phyloP scores from a whole-genome alignment of 2,797 vertebrate species.

The Lagorchestes hirsutus region DNA sequence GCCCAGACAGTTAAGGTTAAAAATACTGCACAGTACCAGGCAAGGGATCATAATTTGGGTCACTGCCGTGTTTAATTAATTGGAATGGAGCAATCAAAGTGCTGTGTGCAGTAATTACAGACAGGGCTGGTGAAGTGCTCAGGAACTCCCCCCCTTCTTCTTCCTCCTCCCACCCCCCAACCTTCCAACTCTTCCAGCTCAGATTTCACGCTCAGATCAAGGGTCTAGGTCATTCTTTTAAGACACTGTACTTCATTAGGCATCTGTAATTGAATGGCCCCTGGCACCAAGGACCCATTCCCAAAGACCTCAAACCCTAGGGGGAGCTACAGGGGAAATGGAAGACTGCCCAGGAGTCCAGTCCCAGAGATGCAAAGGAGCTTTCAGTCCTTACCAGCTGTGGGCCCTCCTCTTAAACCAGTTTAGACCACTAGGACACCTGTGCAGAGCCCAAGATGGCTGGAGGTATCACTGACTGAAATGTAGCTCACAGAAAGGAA shows the following conservation, averaged over 20 bases:
- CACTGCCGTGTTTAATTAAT: slow-evolving; percentile 90
- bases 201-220: slow-evolving; percentile 70
- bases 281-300: neutral
- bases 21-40: slow-evolving; percentile 85
- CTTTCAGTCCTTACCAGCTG: neutral
- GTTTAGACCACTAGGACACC: neutral
- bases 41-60: slow-evolving; percentile 88
- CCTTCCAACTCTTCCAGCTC: slow-evolving; percentile 73
- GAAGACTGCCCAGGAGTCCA: neutral
- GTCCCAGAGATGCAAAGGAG: neutral
- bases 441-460: neutral
- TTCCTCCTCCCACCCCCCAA: slow-evolving; percentile 12
- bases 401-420: neutral
- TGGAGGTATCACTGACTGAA: neutral
- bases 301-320: neutral
- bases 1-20: slow-evolving; percentile 87
- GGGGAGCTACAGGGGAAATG: neutral
- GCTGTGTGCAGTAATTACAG: slow-evolving; percentile 86
- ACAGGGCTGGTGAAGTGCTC: slow-evolving; percentile 70
- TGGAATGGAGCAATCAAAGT: slow-evolving; percentile 87
- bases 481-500: neutral
- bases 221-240: slow-evolving; percentile 51
- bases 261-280: neutral
- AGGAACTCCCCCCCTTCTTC: neutral
- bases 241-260: slow-evolving; percentile 62